These are phyloP conservation scores for Aythya baeri DNA, from an alignment of 2,113 vertebrate species.

Conservation along the genomic window DNA sequence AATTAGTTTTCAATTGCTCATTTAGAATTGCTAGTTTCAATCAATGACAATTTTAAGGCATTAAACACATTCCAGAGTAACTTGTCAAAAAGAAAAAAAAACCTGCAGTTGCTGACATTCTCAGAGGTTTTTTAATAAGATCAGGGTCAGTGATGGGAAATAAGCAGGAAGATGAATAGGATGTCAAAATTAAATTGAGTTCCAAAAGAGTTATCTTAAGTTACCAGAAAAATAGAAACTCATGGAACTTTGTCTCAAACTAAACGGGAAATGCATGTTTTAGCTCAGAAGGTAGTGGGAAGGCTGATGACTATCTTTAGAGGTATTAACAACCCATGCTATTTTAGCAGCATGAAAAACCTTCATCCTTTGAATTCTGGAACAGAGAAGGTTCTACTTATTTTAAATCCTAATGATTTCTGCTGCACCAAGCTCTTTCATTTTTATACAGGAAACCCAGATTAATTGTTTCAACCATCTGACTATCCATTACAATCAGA, in stretches of 20 bases:
- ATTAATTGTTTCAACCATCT: constrained; percentile 67
- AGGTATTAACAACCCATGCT: constrained; percentile 29
- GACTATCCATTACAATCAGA: constrained; percentile 52
- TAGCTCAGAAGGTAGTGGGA: neutral
- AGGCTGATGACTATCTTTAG: constrained; percentile 1
- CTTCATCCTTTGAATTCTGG: constrained; percentile 36
- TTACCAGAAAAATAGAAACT: constrained; percentile 54
- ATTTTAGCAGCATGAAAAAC: constrained; percentile 64
- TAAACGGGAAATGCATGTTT: neutral
- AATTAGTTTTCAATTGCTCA: constrained; percentile 72
- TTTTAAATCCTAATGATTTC: constrained; percentile 59
- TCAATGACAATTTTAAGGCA: constrained; percentile 80
- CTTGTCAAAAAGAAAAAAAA: constrained; percentile 48
- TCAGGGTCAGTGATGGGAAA: constrained; percentile 77
- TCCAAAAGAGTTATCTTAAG: constrained; percentile 71
- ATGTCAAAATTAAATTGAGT: constrained; percentile 80
- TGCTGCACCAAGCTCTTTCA: constrained; percentile 46
- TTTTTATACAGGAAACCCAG: constrained; percentile 44
- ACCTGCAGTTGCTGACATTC: constrained; percentile 64
- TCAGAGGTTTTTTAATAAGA: constrained; percentile 75
- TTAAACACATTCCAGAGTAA: constrained; percentile 73
- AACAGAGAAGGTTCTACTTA: constrained; percentile 46
- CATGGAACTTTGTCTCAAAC: constrained; percentile 57
- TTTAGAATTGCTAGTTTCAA: constrained; percentile 78
- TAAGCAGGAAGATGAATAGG: constrained; percentile 79